These are phyloP conservation scores for Lerista edwardsae DNA, from an alignment of 2,797 vertebrate genomes.

Conservation along the genomic window DNA sequence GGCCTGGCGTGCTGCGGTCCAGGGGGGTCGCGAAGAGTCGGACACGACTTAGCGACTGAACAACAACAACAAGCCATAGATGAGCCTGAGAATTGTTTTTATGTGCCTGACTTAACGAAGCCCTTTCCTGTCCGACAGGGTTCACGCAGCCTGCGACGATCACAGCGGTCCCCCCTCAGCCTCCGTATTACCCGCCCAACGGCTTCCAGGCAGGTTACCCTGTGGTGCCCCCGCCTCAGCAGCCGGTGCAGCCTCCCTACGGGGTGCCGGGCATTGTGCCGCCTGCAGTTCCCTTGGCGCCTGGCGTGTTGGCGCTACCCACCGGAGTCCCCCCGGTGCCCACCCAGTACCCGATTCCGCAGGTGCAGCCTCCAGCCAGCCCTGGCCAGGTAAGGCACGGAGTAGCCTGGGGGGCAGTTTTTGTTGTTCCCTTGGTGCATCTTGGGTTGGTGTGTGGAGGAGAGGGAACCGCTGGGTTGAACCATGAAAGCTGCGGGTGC, in stretches of 20 bases:
- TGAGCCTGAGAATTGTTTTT: no score
- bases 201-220: conserved; percentile 89
- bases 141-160: conserved; percentile 87
- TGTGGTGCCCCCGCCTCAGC: conserved; percentile 84
- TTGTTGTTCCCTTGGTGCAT: no score
- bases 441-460: no score
- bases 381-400: conserved; percentile 75
- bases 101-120: background rate
- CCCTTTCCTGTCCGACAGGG: conserved; percentile 75
- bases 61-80: no score
- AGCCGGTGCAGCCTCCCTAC: conserved; percentile 85
- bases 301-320: conserved; percentile 77
- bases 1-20: no score
- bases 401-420: accelerated
- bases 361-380: conserved; percentile 78
- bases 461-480: no score
- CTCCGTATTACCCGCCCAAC: conserved; percentile 89
- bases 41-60: no score
- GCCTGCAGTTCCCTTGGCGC: conserved; percentile 81
- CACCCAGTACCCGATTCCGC: conserved; percentile 80
- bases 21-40: no score
- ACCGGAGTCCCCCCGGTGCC: conserved; percentile 76
- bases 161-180: conserved; percentile 87
- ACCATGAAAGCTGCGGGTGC: no score
- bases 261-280: conserved; percentile 79